phyloP scores from a whole-genome alignment of 1,140 invertebrate species.

The Cotesia vestalis region DNA sequence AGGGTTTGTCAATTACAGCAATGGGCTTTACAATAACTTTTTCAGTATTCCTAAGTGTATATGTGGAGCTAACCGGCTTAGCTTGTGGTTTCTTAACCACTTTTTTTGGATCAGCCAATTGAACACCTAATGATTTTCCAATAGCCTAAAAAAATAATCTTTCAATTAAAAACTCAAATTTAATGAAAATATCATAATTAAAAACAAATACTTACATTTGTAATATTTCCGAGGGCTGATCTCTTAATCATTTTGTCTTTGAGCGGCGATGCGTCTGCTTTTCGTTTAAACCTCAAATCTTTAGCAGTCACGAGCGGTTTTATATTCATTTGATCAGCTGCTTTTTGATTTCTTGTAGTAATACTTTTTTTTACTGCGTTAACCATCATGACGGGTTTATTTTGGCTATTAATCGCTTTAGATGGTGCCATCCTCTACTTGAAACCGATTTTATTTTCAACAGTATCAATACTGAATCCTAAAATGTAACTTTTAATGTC shows the following conservation, averaged over 20 bases:
- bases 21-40: slow-evolving; percentile 43
- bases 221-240: slow-evolving; percentile 80
- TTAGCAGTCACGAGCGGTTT: slow-evolving; percentile 47
- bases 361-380: slow-evolving; percentile 53
- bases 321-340: slow-evolving; percentile 40
- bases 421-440: slow-evolving; percentile 68
- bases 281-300: slow-evolving; percentile 63
- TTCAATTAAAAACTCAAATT: neutral
- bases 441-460: too few species aligned
- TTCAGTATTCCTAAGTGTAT: slow-evolving; percentile 35
- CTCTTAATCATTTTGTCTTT: slow-evolving; percentile 69
- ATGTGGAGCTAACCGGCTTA: slow-evolving; percentile 40
- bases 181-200: slow-evolving; percentile 8
- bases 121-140: slow-evolving; percentile 51
- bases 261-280: slow-evolving; percentile 65
- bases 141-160: slow-evolving; percentile 51
- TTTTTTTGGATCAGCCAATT: slow-evolving; percentile 54
- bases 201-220: slow-evolving; percentile 69
- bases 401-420: slow-evolving; percentile 62
- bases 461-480: too few species aligned
- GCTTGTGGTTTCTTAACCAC: slow-evolving; percentile 43
- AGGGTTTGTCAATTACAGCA: slow-evolving; percentile 40
- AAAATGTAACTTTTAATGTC: too few species aligned
- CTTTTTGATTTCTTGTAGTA: slow-evolving; percentile 61
- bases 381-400: slow-evolving; percentile 58